These are phyloP conservation scores for Lacerta viridis DNA, from an alignment of 2,797 vertebrate species.

Conservation along the genomic window DNA sequence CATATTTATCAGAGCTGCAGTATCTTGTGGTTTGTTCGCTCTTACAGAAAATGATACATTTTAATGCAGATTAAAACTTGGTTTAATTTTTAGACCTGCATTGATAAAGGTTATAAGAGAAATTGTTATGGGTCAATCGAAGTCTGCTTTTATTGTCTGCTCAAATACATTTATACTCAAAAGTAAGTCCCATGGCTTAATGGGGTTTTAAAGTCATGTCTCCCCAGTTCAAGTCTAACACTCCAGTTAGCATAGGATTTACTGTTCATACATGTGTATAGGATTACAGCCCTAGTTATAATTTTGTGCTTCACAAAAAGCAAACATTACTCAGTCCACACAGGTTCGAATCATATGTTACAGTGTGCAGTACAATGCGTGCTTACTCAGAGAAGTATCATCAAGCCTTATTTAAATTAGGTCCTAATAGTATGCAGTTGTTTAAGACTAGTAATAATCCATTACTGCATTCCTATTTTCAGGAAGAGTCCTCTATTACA, in stretches of 20 bases:
- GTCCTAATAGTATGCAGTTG: not conserved
- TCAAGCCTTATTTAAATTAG: not conserved
- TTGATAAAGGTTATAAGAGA: not conserved
- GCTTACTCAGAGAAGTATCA: not conserved
- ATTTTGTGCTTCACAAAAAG: not conserved
- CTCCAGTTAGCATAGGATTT: not conserved
- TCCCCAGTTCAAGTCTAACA: too few relatives aligned
- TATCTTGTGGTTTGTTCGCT: not conserved
- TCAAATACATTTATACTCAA: not conserved
- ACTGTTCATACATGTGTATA: not conserved
- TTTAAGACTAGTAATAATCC: not conserved
- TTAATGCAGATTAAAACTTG: not conserved
- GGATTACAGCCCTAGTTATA: not conserved
- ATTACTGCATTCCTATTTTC: not conserved
- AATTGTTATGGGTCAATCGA: not conserved
- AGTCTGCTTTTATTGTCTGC: not conserved
- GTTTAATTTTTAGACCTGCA: conserved; percentile 2
- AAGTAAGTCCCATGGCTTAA: not conserved
- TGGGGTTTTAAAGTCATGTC: too few relatives aligned
- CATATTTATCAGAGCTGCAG: not conserved
- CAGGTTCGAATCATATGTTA: not conserved
- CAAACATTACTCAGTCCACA: not conserved
- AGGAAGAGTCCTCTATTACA: not conserved
- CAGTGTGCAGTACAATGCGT: not conserved
- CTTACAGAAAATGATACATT: not conserved